Base-by-base conservation (phyloP, 2,888 invertebrate species). In the Liopterus haemorrhoidalis region DNA sequence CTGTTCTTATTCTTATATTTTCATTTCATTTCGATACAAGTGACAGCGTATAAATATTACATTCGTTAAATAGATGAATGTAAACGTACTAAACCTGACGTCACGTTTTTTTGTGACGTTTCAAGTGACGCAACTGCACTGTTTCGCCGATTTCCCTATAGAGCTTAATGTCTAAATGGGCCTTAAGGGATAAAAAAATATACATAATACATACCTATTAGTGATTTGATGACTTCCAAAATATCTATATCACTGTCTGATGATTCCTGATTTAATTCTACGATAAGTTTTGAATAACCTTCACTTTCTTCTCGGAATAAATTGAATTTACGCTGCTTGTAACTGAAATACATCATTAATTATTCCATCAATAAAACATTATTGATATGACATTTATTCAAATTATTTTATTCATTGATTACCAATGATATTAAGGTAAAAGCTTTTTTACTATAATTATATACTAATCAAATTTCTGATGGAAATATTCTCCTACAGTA, bases 321-420 rank as follows among this genome's bases (percentile, higher is more conserved):
- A 73, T 99, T 99, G 69, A 96, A 99, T 64, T 99, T 97, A 59
- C 95, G 84, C 69, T 99, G 99, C 67, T 99, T 99, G 69, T 97
- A 99, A 68, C 97, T 97, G 69, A 50, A 79, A 78, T 48, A 52
- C 48, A 51, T 52, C 21, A 41, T 45, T 2, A 28, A 28, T 14
- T 14, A 25, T 11, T 3, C n/a, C 3, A 12, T 25, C 12, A 5
- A 11, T 25, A 25, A 12, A 11, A 5, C n/a, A 32, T 32, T 32
- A 6, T 32, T 5, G 15, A 16, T 16, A 16, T 5, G 12, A 5
- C n/a, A 8, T 22, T 22, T 22, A 9, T 22, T 22, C 6, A 30
- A 36, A 36, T 21, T 20, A 14, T 6, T 31, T 20, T 31, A 31
- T 18, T 24, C 20, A 6, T 15, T 16, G 18, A 27, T 35, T 9